These are phyloP conservation scores for Babylonia areolata DNA, from an alignment of 1,140 invertebrate genomes.

Conservation along the genomic window DNA sequence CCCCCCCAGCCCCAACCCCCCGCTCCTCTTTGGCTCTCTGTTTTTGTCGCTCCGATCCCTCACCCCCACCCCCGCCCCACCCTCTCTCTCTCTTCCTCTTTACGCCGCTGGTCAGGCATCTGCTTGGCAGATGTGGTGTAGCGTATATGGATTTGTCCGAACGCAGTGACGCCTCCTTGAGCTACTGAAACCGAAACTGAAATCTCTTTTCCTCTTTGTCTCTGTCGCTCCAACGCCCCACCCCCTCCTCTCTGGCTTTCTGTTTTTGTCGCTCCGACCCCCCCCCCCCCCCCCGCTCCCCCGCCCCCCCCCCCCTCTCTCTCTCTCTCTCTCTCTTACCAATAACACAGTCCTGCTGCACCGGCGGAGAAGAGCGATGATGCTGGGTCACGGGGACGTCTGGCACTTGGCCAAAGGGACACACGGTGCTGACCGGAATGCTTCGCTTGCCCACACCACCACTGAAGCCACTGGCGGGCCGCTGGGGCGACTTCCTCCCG, in stretches of 20 bases:
- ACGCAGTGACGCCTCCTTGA: no score
- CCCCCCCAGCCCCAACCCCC: background rate
- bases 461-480: background rate
- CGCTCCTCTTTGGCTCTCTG: background rate
- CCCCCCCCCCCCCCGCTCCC: background rate
- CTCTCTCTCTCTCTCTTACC: background rate
- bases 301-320: background rate
- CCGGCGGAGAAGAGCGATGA: background rate
- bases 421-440: background rate
- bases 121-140: no score
- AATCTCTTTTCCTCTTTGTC: background rate
- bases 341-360: conserved; percentile 7
- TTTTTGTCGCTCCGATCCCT: background rate
- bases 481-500: background rate
- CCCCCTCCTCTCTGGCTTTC: background rate
- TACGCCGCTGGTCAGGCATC: no score
- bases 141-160: no score
- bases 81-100: no score
- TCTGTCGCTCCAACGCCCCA: background rate
- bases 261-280: background rate
- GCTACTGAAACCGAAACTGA: no score
- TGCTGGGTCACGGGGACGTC: no score
- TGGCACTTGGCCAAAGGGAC: background rate
- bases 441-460: background rate
- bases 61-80: no score